phyloP scores from a whole-genome alignment of 1,140 invertebrate species.

The Saccostrea cuccullata region DNA sequence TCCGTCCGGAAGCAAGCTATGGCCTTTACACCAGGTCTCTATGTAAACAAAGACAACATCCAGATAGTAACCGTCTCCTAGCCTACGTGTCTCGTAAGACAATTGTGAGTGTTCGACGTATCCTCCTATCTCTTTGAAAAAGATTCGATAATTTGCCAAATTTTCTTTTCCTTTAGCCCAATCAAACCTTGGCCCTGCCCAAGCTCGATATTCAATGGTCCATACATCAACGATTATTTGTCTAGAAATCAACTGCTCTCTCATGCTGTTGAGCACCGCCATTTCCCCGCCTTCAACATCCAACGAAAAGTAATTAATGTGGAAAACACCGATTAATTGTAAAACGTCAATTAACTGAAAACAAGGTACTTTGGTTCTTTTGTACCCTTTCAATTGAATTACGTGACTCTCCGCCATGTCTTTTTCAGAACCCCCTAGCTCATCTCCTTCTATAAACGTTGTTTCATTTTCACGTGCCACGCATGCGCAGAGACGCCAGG shows the following conservation, averaged over 20 bases:
- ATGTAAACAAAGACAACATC: slow-evolving; percentile 41
- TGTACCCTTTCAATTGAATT: background rate
- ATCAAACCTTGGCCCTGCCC: background rate
- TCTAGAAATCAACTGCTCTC: background rate
- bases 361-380: background rate
- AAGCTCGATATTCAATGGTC: slow-evolving; percentile 28
- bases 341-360: background rate
- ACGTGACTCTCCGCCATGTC: background rate
- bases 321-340: background rate
- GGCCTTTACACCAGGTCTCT: slow-evolving; percentile 28
- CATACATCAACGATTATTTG: slow-evolving; percentile 10
- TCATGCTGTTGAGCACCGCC: background rate
- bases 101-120: background rate
- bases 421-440: slow-evolving; percentile 4
- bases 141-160: background rate
- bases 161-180: background rate
- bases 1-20: background rate
- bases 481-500: background rate
- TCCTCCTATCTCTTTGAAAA: slow-evolving; percentile 15
- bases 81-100: background rate
- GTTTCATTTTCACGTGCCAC: slow-evolving; percentile 2
- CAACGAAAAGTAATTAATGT: slow-evolving; percentile 7
- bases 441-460: background rate
- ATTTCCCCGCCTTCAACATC: slow-evolving; percentile 3
- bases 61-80: background rate